Evolutionary conservation across 2,113 vertebrate genomes (phyloP).

Genomic region (Takifugu bimaculatus): DNA sequence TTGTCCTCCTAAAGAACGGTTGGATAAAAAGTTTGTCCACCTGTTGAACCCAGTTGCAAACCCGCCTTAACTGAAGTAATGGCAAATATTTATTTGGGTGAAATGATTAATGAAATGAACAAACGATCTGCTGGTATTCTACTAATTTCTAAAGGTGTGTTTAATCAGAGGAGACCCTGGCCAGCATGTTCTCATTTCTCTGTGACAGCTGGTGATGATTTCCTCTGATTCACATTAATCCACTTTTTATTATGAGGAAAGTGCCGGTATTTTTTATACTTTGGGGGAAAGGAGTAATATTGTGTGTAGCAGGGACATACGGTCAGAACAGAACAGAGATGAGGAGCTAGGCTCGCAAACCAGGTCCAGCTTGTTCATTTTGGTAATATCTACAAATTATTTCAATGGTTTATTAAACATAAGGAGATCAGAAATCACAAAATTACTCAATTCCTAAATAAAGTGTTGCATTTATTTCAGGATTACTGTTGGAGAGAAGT

Average conservation of each 20-base stretch:
- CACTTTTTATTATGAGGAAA: conserved; percentile 99
- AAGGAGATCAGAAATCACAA: conserved; percentile 3
- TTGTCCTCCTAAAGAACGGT: not conserved
- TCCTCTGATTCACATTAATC: conserved; percentile 96
- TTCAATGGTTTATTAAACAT: conserved; percentile 14
- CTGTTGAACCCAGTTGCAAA: not conserved
- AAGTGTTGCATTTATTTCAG: not conserved
- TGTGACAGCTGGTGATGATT: conserved; percentile 96
- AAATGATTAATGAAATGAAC: too few species aligned
- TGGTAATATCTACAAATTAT: not conserved
- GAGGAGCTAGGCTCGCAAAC: conserved; percentile 23
- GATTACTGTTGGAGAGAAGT: not conserved
- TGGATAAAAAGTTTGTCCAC: not conserved
- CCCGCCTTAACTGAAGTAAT: too few species aligned
- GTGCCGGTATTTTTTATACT: conserved; percentile 84
- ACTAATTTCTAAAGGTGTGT: conserved; percentile 84
- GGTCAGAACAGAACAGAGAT: conserved; percentile 50
- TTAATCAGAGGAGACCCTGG: conserved; percentile 81
- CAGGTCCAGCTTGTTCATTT: conserved; percentile 2
- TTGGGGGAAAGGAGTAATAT: conserved; percentile 80
- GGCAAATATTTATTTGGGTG: too few species aligned
- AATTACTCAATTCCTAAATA: conserved; percentile 3
- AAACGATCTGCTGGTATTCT: conserved; percentile 53
- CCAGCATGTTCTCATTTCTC: conserved; percentile 89
- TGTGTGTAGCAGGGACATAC: conserved; percentile 76